phyloP scores from a whole-genome alignment of 1,140 invertebrate genomes.

The Drosophila lacertosa region DNA sequence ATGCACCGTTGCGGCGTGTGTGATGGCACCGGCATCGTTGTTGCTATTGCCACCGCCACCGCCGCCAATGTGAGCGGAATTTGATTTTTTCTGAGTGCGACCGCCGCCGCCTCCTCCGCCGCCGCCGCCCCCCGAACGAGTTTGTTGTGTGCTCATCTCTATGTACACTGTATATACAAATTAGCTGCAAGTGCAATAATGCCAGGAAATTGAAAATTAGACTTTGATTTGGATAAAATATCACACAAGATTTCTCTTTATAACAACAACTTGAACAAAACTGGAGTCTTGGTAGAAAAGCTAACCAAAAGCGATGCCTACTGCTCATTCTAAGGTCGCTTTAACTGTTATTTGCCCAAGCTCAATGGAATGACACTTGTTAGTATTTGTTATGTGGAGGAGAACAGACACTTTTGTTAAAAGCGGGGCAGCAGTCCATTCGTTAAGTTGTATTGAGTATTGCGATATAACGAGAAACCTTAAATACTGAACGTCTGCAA shows the following conservation, averaged over 20 bases:
- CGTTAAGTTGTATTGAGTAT: background rate
- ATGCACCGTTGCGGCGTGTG: conserved; percentile 59
- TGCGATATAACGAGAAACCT: background rate
- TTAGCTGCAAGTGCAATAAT: conserved; percentile 59
- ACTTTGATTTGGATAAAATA: conserved; percentile 37
- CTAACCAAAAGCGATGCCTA: conserved; percentile 26
- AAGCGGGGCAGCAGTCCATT: background rate
- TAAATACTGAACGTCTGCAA: background rate
- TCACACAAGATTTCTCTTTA: conserved; percentile 36
- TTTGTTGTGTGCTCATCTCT: conserved; percentile 84
- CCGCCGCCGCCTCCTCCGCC: conserved; percentile 70
- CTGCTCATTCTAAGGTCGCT: conserved; percentile 3
- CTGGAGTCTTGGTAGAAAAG: conserved; percentile 3
- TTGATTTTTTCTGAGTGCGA: conserved; percentile 83
- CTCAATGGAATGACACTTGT: conserved; percentile 12
- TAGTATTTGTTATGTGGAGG: too few relatives aligned
- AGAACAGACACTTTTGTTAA: background rate
- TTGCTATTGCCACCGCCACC: conserved; percentile 49
- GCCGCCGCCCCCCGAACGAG: conserved; percentile 77
- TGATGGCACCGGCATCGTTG: conserved; percentile 50
- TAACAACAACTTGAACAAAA: conserved; percentile 37
- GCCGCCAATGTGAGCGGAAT: conserved; percentile 62
- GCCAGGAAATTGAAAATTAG: conserved; percentile 7
- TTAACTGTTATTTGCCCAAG: background rate
- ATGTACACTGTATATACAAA: conserved; percentile 85